Conservation (phyloP, 2,888 invertebrate species). For the Gandaritis pyraliata region DNA sequence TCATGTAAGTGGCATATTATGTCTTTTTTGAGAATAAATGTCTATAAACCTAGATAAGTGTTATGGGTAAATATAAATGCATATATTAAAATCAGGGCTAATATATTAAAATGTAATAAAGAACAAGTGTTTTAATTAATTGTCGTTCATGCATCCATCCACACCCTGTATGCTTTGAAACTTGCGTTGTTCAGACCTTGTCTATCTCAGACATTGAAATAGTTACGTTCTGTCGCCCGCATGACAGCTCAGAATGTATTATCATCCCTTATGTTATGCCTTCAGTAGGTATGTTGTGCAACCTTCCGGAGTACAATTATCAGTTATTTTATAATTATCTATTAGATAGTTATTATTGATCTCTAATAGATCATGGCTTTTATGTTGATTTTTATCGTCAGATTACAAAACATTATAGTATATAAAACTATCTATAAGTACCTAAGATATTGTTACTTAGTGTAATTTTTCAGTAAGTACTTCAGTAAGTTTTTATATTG, state of each 20-base stretch:
- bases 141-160: too few species aligned
- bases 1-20: too few species aligned
- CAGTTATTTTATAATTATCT: slow-evolving; percentile 11
- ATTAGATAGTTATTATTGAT: slow-evolving; percentile 8
- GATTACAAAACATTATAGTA: neutral
- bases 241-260: slow-evolving; percentile 34
- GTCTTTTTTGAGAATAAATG: too few species aligned
- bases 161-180: slow-evolving; percentile 44
- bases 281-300: slow-evolving; percentile 19
- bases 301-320: slow-evolving; percentile 31
- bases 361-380: slow-evolving; percentile 18
- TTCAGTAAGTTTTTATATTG: too few species aligned
- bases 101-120: too few species aligned
- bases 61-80: too few species aligned
- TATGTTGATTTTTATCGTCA: neutral
- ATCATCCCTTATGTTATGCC: slow-evolving; percentile 23
- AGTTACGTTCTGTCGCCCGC: slow-evolving; percentile 34
- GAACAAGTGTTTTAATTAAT: too few species aligned
- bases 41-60: too few species aligned
- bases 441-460: neutral
- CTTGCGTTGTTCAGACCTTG: slow-evolving; percentile 40
- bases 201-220: slow-evolving; percentile 31
- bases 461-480: too few species aligned
- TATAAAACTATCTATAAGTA: too few species aligned
- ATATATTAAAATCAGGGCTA: too few species aligned